Conservation (phyloP, 92 coral and sea anemone species). For the Galaxea fascicularis region DNA sequence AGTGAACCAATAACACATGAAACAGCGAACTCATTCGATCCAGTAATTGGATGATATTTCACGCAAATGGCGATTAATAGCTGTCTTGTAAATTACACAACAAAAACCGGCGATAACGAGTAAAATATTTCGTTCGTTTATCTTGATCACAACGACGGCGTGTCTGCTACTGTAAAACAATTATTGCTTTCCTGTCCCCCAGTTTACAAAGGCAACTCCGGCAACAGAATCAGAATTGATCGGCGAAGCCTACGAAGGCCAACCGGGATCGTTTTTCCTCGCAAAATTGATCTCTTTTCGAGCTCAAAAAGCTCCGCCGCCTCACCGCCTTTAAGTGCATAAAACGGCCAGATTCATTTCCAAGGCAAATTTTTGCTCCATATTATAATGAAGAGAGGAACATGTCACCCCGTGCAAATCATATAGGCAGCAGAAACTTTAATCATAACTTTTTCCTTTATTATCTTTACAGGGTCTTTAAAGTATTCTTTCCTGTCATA, state of each 20-base stretch:
- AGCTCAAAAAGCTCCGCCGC: background rate
- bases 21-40: constrained; percentile 5
- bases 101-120: background rate
- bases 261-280: background rate
- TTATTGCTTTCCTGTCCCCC: background rate
- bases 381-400: background rate
- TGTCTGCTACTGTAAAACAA: background rate
- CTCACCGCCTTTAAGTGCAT: background rate
- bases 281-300: background rate
- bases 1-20: background rate
- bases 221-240: background rate
- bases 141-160: background rate
- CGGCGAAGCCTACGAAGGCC: background rate
- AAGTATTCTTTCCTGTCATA: background rate
- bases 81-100: constrained; percentile 18
- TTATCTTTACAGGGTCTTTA: background rate
- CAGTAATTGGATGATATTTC: constrained; percentile 14
- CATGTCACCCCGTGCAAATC: background rate
- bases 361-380: background rate
- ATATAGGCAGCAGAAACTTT: background rate
- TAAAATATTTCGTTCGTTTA: background rate
- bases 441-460: background rate
- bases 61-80: background rate
- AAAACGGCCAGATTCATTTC: background rate
- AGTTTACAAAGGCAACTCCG: background rate